phyloP scores from a whole-genome alignment of 2,113 vertebrate genomes.

The Mustela lutreola region DNA sequence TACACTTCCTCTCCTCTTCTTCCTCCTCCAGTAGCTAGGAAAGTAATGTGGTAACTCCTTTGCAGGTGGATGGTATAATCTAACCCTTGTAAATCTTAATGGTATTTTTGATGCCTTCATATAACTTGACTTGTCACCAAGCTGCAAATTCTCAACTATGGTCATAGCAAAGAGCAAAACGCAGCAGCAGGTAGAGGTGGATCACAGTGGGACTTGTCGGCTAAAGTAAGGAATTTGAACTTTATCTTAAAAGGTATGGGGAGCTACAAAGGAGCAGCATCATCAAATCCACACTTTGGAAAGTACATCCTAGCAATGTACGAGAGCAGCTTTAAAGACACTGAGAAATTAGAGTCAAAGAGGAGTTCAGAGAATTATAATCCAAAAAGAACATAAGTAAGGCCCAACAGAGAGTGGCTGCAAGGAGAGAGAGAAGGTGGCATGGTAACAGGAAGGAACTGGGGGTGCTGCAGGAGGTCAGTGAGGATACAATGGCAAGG shows the following conservation, averaged over 20 bases:
- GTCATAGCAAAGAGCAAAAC: background rate
- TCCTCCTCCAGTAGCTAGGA: background rate
- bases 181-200: background rate
- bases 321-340: background rate
- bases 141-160: background rate
- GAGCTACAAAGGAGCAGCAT: background rate
- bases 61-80: background rate
- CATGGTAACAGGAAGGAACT: background rate
- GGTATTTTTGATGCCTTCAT: background rate
- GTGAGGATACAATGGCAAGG: background rate
- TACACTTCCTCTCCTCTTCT: background rate
- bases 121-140: background rate
- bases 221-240: background rate
- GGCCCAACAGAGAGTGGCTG: background rate
- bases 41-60: background rate
- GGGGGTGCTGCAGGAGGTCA: background rate
- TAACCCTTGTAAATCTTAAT: background rate
- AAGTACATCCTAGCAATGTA: background rate
- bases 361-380: background rate
- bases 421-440: background rate
- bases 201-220: background rate
- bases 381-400: background rate
- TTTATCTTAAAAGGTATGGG: constrained; percentile 11
- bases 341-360: background rate
- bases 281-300: background rate